Base-by-base conservation (phyloP, 2,888 invertebrate species). In the Latheticus oryzae region DNA sequence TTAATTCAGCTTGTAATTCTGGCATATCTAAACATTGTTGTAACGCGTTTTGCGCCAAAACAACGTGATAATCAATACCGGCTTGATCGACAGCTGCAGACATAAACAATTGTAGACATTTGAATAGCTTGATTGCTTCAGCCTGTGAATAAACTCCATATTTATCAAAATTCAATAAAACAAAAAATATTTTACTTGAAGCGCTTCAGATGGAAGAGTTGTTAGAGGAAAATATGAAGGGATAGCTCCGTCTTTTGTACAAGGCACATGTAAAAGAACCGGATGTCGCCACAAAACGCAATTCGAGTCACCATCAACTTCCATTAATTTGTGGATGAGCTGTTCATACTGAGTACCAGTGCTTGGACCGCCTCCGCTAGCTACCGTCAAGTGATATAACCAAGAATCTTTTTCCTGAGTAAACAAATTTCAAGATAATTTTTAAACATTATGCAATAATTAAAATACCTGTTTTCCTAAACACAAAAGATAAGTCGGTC, bases 261-360 rank as follows among this genome's bases (percentile, higher is more conserved):
- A 78, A 71, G 78, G 76, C 73, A 78, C 78, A 78, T 96, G 93
- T 17, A 96, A 81, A 60, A 97, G 77, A 43, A 92, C 85, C 1
- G 96, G 96, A 84, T 96, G 95, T 77, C 95, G 87, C 96, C 97
- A 97, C 58, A 95, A 83, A 42, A 94, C 93, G 78, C 93, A 94
- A 78, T 88, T 92, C 7, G 94, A 88, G 81, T 96, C 95, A 0
- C 95, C 96, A 71, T 96, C 95, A 24, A 92, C 93, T 78, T 96
- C 95, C 96, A 97, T 96, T 19, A 98, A 84, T 77, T 95, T 94
- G 78, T 97, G 95, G 30, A 97, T 88, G 8, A 97, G 83, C 75
- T 97, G 95, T 76, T 98, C 98, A 76, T 95, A 97, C 75, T 96
- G 95, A 0, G 97, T 97, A 40, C 97, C 97, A 28, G 90, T 92